Evolutionary conservation across 2,113 vertebrate genomes (phyloP), one percentile per base, ranked within the genome.

Genomic region (Burhinus bistriatus): DNA sequence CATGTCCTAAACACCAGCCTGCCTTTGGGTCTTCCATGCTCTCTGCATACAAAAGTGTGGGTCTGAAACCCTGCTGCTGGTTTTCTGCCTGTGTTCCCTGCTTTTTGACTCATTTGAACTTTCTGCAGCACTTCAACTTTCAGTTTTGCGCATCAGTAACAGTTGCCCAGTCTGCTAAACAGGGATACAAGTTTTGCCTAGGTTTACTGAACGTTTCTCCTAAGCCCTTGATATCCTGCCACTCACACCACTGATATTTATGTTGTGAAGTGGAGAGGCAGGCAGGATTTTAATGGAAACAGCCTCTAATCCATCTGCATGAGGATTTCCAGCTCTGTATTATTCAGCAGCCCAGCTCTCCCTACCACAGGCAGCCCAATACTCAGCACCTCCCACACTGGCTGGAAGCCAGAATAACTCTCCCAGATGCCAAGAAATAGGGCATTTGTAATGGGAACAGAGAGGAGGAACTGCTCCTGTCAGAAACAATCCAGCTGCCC

Each of bases 401-500:
- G 64, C 82, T 71, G 81, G 36, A 49, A 85, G 72, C 77, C 93
- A 88, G 66, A 34, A 71, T 29, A 77, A 71, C 79, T 88, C 87
- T 90, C 72, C 59, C 59, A 38, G 68, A 34, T 13, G 76, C 88
- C 90, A 92, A 19, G 88, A 91, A 61, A 90, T 18, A 83, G 62
- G 58, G 22, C 8, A 9, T 58, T 81, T 51, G 66, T 73, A 58
- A 90, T n/a, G 55, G 92, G 85, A 96, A 27, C 26, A 44, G 90
- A 76, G 93, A 94, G 82, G 62, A 58, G 54, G 90, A 94, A 62
- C 49, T 32, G 85, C 55, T 94, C 32, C 87, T 93, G 93, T 45
- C 97, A 93, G 82, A 86, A 81, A 29, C 79, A 78, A 86, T 94
- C 9, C 12, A 10, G 36, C 49, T 54, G 36, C 78, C 44, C 36